A percentile compares a stretch with the other conserved stretches of the same genome.
Conservation (phyloP, 1,140 invertebrate genomes). For the Zaprionus taronus region DNA sequence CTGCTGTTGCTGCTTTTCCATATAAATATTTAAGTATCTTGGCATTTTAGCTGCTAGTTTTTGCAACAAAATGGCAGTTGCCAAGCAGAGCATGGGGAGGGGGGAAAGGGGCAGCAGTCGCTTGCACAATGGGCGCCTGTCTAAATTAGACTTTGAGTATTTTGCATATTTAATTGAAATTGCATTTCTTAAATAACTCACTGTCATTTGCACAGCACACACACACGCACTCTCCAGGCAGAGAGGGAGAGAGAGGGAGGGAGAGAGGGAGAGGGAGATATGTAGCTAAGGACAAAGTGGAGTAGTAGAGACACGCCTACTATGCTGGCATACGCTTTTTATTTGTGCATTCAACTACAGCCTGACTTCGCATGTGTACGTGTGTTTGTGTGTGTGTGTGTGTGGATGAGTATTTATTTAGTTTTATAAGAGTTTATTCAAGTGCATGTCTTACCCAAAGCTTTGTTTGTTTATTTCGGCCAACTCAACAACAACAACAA, state of each 20-base stretch:
- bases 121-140: slow-evolving; percentile 55
- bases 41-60: slow-evolving; percentile 62
- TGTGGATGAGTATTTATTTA: slow-evolving; percentile 65
- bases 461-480: slow-evolving; percentile 71
- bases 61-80: slow-evolving; percentile 46
- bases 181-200: slow-evolving; percentile 83
- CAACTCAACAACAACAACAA: slow-evolving; percentile 46
- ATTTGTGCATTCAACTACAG: slow-evolving; percentile 73
- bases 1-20: slow-evolving; percentile 39
- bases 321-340: slow-evolving; percentile 49
- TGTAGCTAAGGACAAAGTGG: background rate
- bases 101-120: background rate
- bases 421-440: slow-evolving; percentile 82
- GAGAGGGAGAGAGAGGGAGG: background rate
- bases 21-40: slow-evolving; percentile 83
- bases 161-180: slow-evolving; percentile 84
- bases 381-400: slow-evolving; percentile 20
- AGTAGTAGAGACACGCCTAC: slow-evolving; percentile 23
- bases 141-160: slow-evolving; percentile 83
- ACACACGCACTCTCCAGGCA: background rate
- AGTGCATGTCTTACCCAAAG: slow-evolving; percentile 77
- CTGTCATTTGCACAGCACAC: slow-evolving; percentile 65
- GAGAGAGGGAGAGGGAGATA: background rate
- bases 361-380: slow-evolving; percentile 26
- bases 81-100: slow-evolving; percentile 1